These are phyloP conservation scores for Tragelaphus buxtoni DNA, from an alignment of 2,113 vertebrate genomes.

Conservation along the genomic window DNA sequence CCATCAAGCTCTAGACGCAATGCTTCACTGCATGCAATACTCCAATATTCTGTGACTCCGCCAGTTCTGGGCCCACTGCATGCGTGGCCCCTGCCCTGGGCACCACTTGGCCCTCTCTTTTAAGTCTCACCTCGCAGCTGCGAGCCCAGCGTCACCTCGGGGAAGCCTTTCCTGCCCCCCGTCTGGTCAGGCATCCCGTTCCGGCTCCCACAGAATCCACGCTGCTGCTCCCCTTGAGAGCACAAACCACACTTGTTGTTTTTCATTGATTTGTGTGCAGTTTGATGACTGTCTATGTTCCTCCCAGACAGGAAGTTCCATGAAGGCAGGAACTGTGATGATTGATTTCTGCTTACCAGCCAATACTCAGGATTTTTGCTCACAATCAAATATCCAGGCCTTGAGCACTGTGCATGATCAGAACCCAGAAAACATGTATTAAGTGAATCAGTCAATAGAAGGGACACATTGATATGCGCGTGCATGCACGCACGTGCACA, in stretches of 20 bases:
- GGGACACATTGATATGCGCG: not conserved
- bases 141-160: not conserved
- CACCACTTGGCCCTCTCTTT: not conserved
- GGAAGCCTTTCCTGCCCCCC: not conserved
- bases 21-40: fast-evolving
- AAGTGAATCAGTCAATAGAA: not conserved
- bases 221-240: not conserved
- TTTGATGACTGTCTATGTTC: not conserved
- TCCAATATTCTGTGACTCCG: not conserved
- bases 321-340: not conserved
- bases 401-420: not conserved
- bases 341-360: not conserved
- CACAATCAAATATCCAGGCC: not conserved
- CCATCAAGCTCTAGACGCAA: not conserved
- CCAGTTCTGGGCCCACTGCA: not conserved
- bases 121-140: not conserved
- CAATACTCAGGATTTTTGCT: not conserved
- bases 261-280: not conserved
- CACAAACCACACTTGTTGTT: not conserved
- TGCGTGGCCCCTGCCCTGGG: not conserved
- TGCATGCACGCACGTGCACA: not conserved
- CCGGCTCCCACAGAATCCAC: not conserved
- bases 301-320: not conserved
- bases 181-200: not conserved
- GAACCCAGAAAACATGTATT: not conserved